A percentile compares a stretch with the other conserved stretches of the same genome.
phyloP scores from a whole-genome alignment of 2,888 invertebrate genomes.

The Pandemis heparana region DNA sequence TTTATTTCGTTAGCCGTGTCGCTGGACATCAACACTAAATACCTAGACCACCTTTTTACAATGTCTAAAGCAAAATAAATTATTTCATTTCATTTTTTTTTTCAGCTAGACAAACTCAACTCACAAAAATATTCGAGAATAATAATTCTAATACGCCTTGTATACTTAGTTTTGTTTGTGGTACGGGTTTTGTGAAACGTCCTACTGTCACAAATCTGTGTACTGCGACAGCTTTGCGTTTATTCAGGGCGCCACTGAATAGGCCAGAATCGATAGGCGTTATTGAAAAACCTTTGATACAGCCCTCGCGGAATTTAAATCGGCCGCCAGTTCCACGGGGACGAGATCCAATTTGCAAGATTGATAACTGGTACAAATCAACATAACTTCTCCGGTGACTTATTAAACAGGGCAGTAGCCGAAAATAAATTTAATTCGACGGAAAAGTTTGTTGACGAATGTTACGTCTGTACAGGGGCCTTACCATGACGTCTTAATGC shows the following conservation, averaged over 20 bases:
- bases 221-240: conserved; percentile 10
- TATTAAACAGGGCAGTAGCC: background rate
- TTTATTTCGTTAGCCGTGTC: too few species aligned
- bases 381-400: background rate
- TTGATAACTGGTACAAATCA: conserved; percentile 14
- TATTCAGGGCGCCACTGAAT: conserved; percentile 5
- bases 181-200: too few species aligned
- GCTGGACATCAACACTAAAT: too few species aligned
- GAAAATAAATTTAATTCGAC: background rate
- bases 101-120: too few species aligned
- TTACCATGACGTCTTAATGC: too few species aligned
- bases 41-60: too few species aligned
- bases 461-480: background rate
- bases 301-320: conserved; percentile 15
- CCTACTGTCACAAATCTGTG: background rate
- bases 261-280: conserved; percentile 16
- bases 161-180: too few species aligned
- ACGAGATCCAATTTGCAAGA: conserved; percentile 9
- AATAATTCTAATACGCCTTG: too few species aligned
- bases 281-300: conserved; percentile 19
- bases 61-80: too few species aligned
- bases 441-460: background rate
- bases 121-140: too few species aligned
- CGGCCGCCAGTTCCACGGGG: background rate
- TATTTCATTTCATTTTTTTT: too few species aligned